Conservation (phyloP, 2,797 vertebrate species). For the Discoglossus pictus region DNA sequence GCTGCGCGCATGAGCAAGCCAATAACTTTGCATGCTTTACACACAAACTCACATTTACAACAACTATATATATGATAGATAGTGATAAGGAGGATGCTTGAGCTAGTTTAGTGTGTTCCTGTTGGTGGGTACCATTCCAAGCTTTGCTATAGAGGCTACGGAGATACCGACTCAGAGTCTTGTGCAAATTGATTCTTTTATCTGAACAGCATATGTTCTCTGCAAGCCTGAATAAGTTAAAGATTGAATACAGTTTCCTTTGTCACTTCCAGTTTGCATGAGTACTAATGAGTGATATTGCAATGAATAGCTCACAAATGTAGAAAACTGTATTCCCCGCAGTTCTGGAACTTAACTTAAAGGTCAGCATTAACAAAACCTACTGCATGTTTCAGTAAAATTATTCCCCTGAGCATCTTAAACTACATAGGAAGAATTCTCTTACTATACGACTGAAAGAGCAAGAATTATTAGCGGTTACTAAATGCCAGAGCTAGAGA, state of each 20-base stretch:
- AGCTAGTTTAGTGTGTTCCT: too few species aligned
- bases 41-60: too few species aligned
- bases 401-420: conserved; percentile 17
- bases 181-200: too few species aligned
- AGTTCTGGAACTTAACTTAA: conserved; percentile 13
- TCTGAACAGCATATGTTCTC: too few species aligned
- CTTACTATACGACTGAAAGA: not conserved
- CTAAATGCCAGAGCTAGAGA: not conserved
- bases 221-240: not conserved
- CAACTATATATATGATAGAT: too few species aligned
- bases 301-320: conserved; percentile 12
- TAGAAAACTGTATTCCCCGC: not conserved
- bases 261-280: not conserved
- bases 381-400: not conserved
- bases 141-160: too few species aligned
- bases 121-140: too few species aligned
- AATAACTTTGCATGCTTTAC: too few species aligned
- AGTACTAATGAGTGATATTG: conserved; percentile 7
- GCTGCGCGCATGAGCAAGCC: too few species aligned
- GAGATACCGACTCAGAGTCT: too few species aligned
- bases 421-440: not conserved
- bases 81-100: too few species aligned
- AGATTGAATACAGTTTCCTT: not conserved
- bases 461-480: not conserved
- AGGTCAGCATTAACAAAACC: conserved; percentile 31